phyloP scores from a whole-genome alignment of 1,140 invertebrate species.

The Micrasema longulum region DNA sequence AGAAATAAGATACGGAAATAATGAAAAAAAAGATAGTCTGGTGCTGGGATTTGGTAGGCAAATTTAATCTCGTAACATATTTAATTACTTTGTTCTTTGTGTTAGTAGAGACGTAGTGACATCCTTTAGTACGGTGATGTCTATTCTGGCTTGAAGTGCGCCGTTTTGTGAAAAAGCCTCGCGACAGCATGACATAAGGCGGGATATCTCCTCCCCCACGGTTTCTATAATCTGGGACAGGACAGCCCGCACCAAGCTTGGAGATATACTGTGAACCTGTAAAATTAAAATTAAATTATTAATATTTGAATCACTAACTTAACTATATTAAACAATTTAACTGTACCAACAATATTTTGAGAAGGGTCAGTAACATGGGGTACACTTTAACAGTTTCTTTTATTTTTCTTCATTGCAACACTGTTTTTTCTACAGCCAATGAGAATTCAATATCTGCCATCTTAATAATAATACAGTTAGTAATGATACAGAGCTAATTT shows the following conservation, averaged over 20 bases:
- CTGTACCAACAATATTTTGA: too few species aligned
- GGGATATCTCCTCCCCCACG: slow-evolving; percentile 89
- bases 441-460: too few species aligned
- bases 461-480: too few species aligned
- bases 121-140: slow-evolving; percentile 72
- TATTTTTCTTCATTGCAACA: too few species aligned
- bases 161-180: slow-evolving; percentile 75
- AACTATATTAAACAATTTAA: too few species aligned
- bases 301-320: too few species aligned
- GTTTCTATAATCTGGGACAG: slow-evolving; percentile 90
- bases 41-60: neutral
- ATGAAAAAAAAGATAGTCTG: too few species aligned
- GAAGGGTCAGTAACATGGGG: too few species aligned
- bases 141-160: slow-evolving; percentile 75
- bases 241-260: slow-evolving; percentile 79
- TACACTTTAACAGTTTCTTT: too few species aligned
- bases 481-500: too few species aligned
- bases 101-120: slow-evolving; percentile 68
- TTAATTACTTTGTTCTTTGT: slow-evolving; percentile 70
- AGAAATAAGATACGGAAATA: neutral
- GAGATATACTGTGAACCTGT: slow-evolving; percentile 84
- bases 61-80: neutral
- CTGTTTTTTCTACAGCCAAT: too few species aligned
- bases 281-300: too few species aligned
- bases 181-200: slow-evolving; percentile 78